Percentiles rank a stretch among this genome's conserved stretches.
phyloP scores from a whole-genome alignment of 2,888 invertebrate genomes.

The Philereme transversata region DNA sequence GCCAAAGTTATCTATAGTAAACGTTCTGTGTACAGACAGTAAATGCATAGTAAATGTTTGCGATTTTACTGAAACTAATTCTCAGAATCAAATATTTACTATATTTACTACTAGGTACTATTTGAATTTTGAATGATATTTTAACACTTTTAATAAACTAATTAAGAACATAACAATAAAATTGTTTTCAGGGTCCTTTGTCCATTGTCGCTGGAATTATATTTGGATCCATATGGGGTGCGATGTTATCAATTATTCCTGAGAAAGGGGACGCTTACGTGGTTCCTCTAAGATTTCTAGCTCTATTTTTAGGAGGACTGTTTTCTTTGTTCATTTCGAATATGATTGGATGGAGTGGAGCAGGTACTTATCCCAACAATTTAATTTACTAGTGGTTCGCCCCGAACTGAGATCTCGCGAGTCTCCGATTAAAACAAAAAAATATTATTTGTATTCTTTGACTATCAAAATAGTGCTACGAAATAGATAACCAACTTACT shows the following conservation, averaged over 20 bases:
- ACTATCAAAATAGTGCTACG: too few species aligned
- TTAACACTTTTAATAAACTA: background rate
- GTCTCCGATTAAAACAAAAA: too few species aligned
- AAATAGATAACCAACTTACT: too few species aligned
- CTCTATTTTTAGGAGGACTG: constrained; percentile 89
- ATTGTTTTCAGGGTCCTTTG: constrained; percentile 81
- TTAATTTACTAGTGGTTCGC: too few species aligned
- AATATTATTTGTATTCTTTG: background rate
- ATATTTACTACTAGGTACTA: background rate
- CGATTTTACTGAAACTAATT: constrained; percentile 1
- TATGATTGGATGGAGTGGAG: constrained; percentile 85
- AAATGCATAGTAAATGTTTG: constrained; percentile 17
- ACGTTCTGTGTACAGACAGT: background rate
- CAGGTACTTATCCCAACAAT: constrained; percentile 59
- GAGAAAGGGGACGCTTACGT: constrained; percentile 88
- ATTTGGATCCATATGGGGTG: constrained; percentile 89
- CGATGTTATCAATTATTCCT: constrained; percentile 88
- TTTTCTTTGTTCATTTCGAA: constrained; percentile 91
- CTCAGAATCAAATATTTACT: background rate
- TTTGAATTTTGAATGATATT: constrained; percentile 1
- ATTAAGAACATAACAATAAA: background rate
- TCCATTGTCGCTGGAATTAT: constrained; percentile 88
- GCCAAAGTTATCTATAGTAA: constrained; percentile 9
- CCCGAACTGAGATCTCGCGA: too few species aligned
- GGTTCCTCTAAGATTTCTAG: constrained; percentile 87